Conservation (phyloP, 2,888 invertebrate genomes). For the Nomada fucata region DNA sequence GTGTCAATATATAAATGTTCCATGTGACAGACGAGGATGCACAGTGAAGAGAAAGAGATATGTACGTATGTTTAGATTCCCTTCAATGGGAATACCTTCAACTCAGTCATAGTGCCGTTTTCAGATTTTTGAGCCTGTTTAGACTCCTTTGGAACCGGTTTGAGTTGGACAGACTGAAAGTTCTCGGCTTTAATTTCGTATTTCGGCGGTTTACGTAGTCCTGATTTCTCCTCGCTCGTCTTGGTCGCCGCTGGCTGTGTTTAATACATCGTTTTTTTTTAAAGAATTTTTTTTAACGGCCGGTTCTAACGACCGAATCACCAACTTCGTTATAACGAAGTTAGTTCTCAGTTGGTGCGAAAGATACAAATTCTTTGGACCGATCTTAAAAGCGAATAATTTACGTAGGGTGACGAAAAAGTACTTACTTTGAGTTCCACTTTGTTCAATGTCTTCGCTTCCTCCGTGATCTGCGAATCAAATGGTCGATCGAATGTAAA, state of each 20-base stretch:
- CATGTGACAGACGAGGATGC: not conserved
- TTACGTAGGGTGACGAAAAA: not conserved
- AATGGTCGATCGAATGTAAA: not conserved
- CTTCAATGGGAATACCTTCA: slow-evolving; percentile 80
- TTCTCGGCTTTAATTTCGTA: slow-evolving; percentile 85
- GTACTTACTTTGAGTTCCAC: slow-evolving; percentile 84
- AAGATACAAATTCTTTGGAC: not conserved
- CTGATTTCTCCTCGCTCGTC: slow-evolving; percentile 81
- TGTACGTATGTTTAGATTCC: slow-evolving; percentile 42
- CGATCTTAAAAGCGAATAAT: not conserved
- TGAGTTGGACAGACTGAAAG: slow-evolving; percentile 87
- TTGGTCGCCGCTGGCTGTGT: slow-evolving; percentile 79
- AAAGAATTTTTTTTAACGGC: not conserved
- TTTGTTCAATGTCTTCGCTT: slow-evolving; percentile 79
- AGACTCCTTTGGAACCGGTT: slow-evolving; percentile 85
- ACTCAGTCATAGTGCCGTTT: slow-evolving; percentile 75
- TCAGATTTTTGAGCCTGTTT: slow-evolving; percentile 78
- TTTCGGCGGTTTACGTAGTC: slow-evolving; percentile 84
- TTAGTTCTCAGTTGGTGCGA: not conserved
- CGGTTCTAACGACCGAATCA: not conserved
- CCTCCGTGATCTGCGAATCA: slow-evolving; percentile 70
- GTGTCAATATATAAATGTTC: slow-evolving; percentile 9
- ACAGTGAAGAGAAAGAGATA: slow-evolving; percentile 42
- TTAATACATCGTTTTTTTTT: slow-evolving; percentile 61
- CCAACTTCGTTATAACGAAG: not conserved